A percentile compares a stretch with the other conserved stretches of the same genome.
phyloP scores from a whole-genome alignment of 2,797 vertebrate species.

The Okamejei kenojei region DNA sequence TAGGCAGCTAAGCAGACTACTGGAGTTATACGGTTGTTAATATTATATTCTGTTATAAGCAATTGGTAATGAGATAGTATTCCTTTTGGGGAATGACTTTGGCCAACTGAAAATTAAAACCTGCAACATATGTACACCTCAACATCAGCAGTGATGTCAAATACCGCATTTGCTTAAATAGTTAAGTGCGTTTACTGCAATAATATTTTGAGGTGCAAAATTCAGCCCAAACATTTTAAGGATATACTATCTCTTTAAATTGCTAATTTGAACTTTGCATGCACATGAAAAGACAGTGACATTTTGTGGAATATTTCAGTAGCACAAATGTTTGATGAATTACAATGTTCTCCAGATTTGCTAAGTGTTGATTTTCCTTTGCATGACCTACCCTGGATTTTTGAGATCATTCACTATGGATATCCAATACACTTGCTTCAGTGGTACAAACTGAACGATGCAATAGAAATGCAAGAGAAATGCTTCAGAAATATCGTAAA shows the following conservation, averaged over 20 bases:
- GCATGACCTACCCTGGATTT: neutral
- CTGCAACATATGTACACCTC: neutral
- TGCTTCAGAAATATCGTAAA: neutral
- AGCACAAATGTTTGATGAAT: neutral
- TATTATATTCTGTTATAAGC: neutral
- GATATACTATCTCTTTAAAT: slow-evolving; percentile 31
- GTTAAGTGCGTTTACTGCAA: neutral
- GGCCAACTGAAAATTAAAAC: slow-evolving; percentile 20
- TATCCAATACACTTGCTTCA: neutral
- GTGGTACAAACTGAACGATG: neutral
- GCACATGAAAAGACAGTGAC: neutral
- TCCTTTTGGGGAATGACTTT: neutral
- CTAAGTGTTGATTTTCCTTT: neutral
- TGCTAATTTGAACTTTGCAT: neutral
- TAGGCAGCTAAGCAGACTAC: slow-evolving; percentile 57
- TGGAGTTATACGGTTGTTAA: neutral
- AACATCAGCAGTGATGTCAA: neutral
- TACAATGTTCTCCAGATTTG: neutral
- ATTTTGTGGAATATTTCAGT: neutral
- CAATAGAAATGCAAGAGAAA: neutral
- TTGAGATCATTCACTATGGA: neutral
- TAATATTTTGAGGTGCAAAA: neutral
- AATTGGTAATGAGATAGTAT: slow-evolving; percentile 10
- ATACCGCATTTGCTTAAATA: neutral
- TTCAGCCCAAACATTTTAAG: neutral